Evolutionary conservation across 2,113 vertebrate genomes (phyloP), one percentile per base, ranked within the genome.

Genomic region (Patagioenas fasciata): DNA sequence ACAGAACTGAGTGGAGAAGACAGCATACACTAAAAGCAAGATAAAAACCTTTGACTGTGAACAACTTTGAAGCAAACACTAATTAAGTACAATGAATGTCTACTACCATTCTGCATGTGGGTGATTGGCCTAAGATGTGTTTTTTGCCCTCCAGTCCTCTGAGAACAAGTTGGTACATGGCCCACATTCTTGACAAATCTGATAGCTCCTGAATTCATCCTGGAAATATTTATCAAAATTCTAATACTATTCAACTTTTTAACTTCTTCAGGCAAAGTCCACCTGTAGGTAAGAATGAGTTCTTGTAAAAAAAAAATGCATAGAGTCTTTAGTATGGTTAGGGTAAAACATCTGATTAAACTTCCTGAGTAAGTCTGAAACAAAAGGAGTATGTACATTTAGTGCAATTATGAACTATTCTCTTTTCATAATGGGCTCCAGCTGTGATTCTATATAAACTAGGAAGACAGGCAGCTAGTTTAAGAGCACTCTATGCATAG

Each of bases 351-450:
- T 82, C 48, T 96, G 95, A 97, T 95, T 96, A 97, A 97, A 95
- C 47, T 86, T 88, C 34, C 67, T 51, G 95, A 57, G 2, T 5
- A 31, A 56, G 42, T 34, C 15, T 70, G 58, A 66, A 80, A 62
- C 47, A 94, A 86, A 93, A 94, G 85, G 85, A 91, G 90, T 87
- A 90, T 74, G 82, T 95, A 92, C 64, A 96, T 96, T 97, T 96
- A 73, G 89, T 95, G 84, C 69, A 97, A 97, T 96, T 97, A 94
- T 82, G 87, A 94, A 94, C 47, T 95, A 89, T 87, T 97, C 82
- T 89, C 53, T 95, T 97, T 95, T 93, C 78, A 88, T 95, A 92
- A 95, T 74, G 71, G 86, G 38, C 79, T 89, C 80, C 97, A 97
- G 89, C 87, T 98, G 96, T 95, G 87, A 92, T 81, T 97, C 67